Conservation (phyloP, 2,797 vertebrate genomes). For the Betta splendens region DNA sequence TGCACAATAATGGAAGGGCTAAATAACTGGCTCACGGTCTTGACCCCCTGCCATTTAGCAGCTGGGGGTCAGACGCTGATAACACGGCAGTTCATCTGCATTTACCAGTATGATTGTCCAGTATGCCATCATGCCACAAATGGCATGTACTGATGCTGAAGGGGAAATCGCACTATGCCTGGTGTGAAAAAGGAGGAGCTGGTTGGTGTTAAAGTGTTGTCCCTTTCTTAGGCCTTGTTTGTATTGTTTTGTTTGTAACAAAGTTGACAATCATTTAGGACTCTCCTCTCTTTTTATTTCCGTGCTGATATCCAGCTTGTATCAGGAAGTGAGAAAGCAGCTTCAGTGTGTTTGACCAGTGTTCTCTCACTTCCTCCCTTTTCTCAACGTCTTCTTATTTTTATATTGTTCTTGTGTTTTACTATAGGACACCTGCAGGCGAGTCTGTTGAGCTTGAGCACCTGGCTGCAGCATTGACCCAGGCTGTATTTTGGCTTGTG, state of each 20-base stretch:
- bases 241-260: too few relatives aligned
- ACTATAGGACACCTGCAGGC: slow-evolving; percentile 6
- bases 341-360: slow-evolving; percentile 20
- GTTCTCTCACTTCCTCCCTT: slow-evolving; percentile 19
- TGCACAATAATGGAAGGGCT: not conserved
- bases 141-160: not conserved
- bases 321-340: slow-evolving; percentile 41
- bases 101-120: not conserved
- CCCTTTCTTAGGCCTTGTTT: not conserved
- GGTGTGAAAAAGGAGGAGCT: slow-evolving; percentile 2
- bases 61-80: not conserved
- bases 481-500: not conserved
- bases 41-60: not conserved
- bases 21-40: not conserved
- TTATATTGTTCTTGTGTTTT: not conserved
- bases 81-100: not conserved
- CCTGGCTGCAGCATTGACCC: not conserved
- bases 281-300: not conserved
- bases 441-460: not conserved
- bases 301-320: not conserved
- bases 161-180: slow-evolving; percentile 43
- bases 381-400: slow-evolving; percentile 3
- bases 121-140: not conserved
- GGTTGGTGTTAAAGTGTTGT: not conserved
- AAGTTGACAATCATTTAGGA: too few relatives aligned